Conservation (phyloP, 2,113 vertebrate species). For the Donacobius atricapilla region DNA sequence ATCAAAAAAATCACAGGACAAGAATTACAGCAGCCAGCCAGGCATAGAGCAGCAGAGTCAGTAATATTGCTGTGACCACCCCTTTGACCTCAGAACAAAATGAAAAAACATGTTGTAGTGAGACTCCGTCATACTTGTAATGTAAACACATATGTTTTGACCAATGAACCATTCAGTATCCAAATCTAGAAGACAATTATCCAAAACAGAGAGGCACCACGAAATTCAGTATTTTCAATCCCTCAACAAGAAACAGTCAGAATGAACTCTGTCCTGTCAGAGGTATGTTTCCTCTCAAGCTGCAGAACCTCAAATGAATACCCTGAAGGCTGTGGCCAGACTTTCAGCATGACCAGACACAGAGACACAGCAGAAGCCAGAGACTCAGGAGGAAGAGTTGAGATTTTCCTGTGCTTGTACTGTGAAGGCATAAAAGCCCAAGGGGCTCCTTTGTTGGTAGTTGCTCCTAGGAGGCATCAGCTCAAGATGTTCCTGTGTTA, state of each 20-base stretch:
- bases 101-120: background rate
- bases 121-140: background rate
- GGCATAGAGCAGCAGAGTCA: background rate
- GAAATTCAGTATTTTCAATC: background rate
- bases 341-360: background rate
- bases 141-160: background rate
- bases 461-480: background rate
- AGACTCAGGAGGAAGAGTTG: background rate
- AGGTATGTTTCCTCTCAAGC: background rate
- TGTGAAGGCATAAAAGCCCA: background rate
- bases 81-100: background rate
- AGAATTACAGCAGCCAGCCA: background rate
- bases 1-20: background rate
- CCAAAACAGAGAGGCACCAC: background rate
- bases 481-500: background rate
- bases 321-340: background rate
- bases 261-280: background rate
- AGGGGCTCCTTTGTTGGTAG: background rate
- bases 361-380: background rate
- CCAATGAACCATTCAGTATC: background rate
- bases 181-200: background rate
- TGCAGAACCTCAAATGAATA: background rate
- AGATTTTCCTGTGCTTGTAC: background rate
- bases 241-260: background rate
- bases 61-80: background rate